phyloP scores from a whole-genome alignment of 1,140 invertebrate species.

The Drosophila littoralis region DNA sequence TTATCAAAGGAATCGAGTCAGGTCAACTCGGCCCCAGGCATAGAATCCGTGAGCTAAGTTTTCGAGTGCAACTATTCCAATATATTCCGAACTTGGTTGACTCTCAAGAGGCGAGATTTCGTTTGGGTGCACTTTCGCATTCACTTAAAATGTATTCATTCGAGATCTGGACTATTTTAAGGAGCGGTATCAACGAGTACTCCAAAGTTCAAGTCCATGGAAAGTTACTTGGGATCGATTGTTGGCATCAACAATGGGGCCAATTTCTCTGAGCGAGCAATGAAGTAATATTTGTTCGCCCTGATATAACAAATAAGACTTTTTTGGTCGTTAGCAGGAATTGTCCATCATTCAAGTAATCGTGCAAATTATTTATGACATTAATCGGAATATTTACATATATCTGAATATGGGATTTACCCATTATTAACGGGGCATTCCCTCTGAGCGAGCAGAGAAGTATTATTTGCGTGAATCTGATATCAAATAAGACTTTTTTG shows the following conservation, averaged over 20 bases:
- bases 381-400: background rate
- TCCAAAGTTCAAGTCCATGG: too few relatives aligned
- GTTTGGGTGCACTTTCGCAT: background rate
- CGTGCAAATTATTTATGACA: background rate
- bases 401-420: too few relatives aligned
- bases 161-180: background rate
- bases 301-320: constrained; percentile 54
- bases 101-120: background rate
- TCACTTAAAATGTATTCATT: background rate
- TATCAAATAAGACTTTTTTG: constrained; percentile 41
- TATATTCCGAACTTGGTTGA: background rate
- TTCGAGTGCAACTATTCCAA: background rate
- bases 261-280: constrained; percentile 54
- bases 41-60: too few relatives aligned
- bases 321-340: constrained; percentile 58
- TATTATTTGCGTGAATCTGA: constrained; percentile 34
- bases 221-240: background rate
- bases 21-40: too few relatives aligned
- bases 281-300: constrained; percentile 56
- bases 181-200: background rate
- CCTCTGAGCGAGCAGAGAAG: constrained; percentile 40
- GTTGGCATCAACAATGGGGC: background rate
- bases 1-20: too few relatives aligned
- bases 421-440: constrained; percentile 9
- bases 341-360: constrained; percentile 17